These are phyloP conservation scores for Erebia ligea DNA, from an alignment of 2,888 invertebrate genomes.

Conservation along the genomic window DNA sequence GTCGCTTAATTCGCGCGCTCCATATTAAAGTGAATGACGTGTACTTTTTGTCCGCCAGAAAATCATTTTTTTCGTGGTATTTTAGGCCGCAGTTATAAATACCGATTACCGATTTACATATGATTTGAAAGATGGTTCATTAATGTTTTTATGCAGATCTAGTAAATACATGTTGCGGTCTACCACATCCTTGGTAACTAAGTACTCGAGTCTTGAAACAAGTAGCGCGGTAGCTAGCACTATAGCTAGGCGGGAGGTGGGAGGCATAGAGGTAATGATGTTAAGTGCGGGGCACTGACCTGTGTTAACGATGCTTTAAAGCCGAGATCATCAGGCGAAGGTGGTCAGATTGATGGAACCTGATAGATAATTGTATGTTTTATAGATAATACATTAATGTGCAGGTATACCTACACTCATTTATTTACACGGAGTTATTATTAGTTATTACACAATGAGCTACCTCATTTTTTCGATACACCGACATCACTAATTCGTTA, in stretches of 20 bases:
- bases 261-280: slow-evolving; percentile 39
- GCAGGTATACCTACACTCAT: too few relatives aligned
- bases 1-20: too few relatives aligned
- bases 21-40: too few relatives aligned
- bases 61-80: too few relatives aligned
- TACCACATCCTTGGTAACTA: slow-evolving; percentile 19
- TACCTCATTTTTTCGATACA: too few relatives aligned
- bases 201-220: slow-evolving; percentile 28
- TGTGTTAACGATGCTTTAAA: slow-evolving; percentile 27
- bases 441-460: too few relatives aligned
- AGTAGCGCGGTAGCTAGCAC: slow-evolving; percentile 29
- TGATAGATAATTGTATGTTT: neutral
- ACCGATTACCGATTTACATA: too few relatives aligned
- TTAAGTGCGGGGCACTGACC: slow-evolving; percentile 43
- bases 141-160: neutral
- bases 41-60: too few relatives aligned
- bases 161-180: slow-evolving; percentile 1
- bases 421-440: too few relatives aligned
- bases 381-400: neutral
- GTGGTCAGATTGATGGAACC: neutral
- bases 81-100: too few relatives aligned
- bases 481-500: too few relatives aligned
- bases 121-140: too few relatives aligned
- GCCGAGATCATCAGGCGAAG: slow-evolving; percentile 11
- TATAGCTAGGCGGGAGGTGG: slow-evolving; percentile 28